A percentile compares a stretch with the other conserved stretches of the same genome.
These are phyloP conservation scores for Anoura caudifer DNA, from an alignment of 2,113 vertebrate species.

Conservation along the genomic window DNA sequence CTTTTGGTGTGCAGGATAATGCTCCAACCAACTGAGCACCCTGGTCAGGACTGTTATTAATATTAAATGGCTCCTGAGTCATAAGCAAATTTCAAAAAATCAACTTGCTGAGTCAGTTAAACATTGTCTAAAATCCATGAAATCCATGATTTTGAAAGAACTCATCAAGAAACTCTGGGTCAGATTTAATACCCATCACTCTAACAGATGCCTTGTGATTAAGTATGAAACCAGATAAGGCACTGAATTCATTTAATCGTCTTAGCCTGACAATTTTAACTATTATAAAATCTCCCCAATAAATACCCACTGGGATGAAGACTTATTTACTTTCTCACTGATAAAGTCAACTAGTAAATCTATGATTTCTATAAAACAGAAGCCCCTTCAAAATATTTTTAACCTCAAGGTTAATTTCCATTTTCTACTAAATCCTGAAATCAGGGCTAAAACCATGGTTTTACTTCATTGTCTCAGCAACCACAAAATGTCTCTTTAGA, in stretches of 20 bases:
- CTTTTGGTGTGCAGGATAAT: too few relatives aligned
- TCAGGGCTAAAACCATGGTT: background rate
- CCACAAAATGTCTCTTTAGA: background rate
- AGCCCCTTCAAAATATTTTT: background rate
- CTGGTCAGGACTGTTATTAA: background rate
- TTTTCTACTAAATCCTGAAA: slow-evolving; percentile 10
- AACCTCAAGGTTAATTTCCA: slow-evolving; percentile 15
- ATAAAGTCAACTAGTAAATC: background rate
- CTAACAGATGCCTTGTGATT: background rate
- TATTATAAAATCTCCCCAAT: background rate
- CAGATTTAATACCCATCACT: background rate
- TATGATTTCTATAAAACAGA: slow-evolving; percentile 2
- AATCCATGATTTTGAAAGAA: slow-evolving; percentile 31
- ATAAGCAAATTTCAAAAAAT: slow-evolving; percentile 7
- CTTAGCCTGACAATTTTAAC: background rate
- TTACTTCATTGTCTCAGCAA: background rate
- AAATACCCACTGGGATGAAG: background rate
- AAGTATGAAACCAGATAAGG: background rate
- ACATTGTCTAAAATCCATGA: background rate
- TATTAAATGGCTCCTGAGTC: background rate
- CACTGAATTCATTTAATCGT: background rate
- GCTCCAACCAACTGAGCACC: too few relatives aligned
- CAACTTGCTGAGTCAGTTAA: background rate
- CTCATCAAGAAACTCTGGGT: background rate
- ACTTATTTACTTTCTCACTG: background rate